Evolutionary conservation across 2,797 vertebrate genomes (phyloP), one percentile per base, ranked within the genome.

Genomic region (Diplodus sargus): DNA sequence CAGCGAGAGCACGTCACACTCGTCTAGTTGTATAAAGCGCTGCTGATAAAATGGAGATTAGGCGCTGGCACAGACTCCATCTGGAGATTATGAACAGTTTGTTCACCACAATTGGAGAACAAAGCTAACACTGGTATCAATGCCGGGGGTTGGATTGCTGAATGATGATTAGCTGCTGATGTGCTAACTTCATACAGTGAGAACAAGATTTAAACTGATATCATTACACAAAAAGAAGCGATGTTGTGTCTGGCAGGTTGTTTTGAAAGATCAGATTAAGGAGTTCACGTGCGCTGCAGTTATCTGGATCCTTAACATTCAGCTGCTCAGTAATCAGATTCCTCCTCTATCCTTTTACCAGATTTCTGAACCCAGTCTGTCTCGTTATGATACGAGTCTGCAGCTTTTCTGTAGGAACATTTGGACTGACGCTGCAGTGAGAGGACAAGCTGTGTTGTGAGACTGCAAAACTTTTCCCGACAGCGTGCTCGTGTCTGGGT

Each of bases 41-140:
- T 51, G 30, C 56, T 76, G 74, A 88, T 70, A 61, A 83, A 60
- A 72, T 53, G 47, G 74, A 65, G 64, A 79, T 87, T 70, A 47
- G 51, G 53, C 73, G 79, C 69, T 65, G 70, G 56, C 54, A 62
- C 28, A 43, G 64, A 54, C 51, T 53, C 62, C 70, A 66, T 78
- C 66, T 76, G 69, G 20, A 48, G 45, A 72, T 74, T 81, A 83
- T 78, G 39, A 85, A 25, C 68, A 62, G 53, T 76, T 76, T 74
- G 71, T 69, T 74, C 45, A 47, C 22, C 48, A 60, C 25, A 70
- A 47, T 18, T 60, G 67, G 57, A 22, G 25, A 73, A 70, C 34
- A 63, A 22, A 59, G 62, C 28, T 28, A 48, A 28, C 45, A 48
- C 18, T 49, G 67, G 51, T 78, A n/a, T 39, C 7, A 28, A 54